phyloP scores from a whole-genome alignment of 2,888 invertebrate genomes.

The Mythimna albipuncta region DNA sequence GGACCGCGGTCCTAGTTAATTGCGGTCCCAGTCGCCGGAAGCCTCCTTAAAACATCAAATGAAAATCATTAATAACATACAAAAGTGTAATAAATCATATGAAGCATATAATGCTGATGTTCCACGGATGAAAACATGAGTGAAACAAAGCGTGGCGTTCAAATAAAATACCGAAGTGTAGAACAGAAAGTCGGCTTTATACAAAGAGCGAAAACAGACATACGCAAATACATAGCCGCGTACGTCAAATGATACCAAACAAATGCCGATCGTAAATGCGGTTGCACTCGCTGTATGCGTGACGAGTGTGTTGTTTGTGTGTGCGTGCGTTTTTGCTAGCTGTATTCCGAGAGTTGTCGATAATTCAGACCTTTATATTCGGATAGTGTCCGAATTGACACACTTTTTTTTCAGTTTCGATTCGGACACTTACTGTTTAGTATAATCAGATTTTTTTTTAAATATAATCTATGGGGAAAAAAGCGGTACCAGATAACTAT shows the following conservation, averaged over 20 bases:
- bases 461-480: no score
- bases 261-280: neutral
- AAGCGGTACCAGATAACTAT: no score
- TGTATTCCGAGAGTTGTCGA: neutral
- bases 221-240: neutral
- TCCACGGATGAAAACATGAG: constrained; percentile 29
- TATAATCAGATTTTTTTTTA: no score
- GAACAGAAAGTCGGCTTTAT: neutral
- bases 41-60: constrained; percentile 25
- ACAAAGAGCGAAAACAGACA: neutral
- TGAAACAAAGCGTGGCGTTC: constrained; percentile 41
- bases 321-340: neutral
- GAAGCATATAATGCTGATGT: constrained; percentile 15
- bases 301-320: neutral
- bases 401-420: no score
- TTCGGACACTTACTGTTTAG: no score
- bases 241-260: neutral
- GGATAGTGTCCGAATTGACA: no score
- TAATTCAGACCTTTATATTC: no score
- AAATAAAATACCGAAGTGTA: constrained; percentile 11
- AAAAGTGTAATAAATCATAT: constrained; percentile 43
- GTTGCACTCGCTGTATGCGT: neutral
- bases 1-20: no score
- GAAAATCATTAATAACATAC: constrained; percentile 43
- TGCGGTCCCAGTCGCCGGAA: no score